These are phyloP conservation scores for Hirudo medicinalis DNA, from an alignment of 1,140 invertebrate species.

Conservation along the genomic window DNA sequence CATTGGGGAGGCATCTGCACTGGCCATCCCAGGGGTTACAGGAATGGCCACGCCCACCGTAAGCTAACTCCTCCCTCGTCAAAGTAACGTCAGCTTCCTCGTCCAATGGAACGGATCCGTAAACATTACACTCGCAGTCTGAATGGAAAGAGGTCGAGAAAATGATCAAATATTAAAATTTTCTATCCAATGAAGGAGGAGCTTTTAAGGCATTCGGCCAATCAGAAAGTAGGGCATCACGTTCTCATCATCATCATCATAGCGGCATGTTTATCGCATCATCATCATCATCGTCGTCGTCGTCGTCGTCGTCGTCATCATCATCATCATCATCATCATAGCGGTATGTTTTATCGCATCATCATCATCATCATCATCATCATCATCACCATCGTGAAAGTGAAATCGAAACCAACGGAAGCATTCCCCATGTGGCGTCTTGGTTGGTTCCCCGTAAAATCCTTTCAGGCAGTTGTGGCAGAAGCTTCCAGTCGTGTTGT, in stretches of 20 bases:
- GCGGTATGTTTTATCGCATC: background rate
- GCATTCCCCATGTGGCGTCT: slow-evolving; percentile 73
- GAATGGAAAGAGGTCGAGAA: slow-evolving; percentile 2
- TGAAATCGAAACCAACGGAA: slow-evolving; percentile 43
- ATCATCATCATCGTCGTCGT: background rate
- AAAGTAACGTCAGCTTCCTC: background rate
- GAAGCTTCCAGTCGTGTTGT: slow-evolving; percentile 71
- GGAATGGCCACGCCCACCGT: slow-evolving; percentile 47
- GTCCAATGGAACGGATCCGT: slow-evolving; percentile 43
- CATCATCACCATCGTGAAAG: slow-evolving; percentile 16
- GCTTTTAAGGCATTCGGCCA: background rate
- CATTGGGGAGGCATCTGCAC: slow-evolving; percentile 74
- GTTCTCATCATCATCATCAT: background rate
- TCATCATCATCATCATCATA: background rate
- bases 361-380: background rate
- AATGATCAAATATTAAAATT: background rate
- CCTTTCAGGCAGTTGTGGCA: slow-evolving; percentile 79
- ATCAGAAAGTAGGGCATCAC: background rate
- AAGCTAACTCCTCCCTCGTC: slow-evolving; percentile 55
- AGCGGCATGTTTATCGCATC: background rate
- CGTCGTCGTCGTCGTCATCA: slow-evolving; percentile 11
- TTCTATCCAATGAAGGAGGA: background rate
- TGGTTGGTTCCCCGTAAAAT: slow-evolving; percentile 42
- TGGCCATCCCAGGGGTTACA: slow-evolving; percentile 48
- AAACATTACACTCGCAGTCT: slow-evolving; percentile 64